phyloP scores from a whole-genome alignment of 1,140 invertebrate genomes.

The Steinernema feltiae region DNA sequence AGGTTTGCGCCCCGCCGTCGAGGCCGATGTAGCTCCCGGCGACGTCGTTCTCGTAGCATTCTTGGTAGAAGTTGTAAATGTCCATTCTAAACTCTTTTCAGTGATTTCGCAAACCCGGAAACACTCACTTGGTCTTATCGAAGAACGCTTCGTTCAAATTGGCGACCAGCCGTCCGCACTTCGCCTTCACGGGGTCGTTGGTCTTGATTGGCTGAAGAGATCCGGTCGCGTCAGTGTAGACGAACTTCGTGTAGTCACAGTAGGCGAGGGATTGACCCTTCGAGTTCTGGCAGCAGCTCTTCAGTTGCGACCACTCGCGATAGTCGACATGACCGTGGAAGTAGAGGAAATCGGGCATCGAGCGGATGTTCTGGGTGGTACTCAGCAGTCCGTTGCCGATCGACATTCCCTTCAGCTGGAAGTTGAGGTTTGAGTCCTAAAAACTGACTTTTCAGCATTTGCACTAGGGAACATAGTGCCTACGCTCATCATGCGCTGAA shows the following conservation, averaged over 20 bases:
- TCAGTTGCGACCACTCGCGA: conserved; percentile 50
- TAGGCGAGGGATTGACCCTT: conserved; percentile 8
- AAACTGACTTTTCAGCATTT: conserved; percentile 43
- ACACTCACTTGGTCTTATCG: background rate
- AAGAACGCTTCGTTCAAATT: conserved; percentile 31
- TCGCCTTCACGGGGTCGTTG: background rate
- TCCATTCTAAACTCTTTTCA: conserved; percentile 26
- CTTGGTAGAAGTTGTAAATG: conserved; percentile 35
- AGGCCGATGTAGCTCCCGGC: background rate
- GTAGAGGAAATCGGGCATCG: conserved; percentile 62
- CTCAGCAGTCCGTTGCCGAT: conserved; percentile 63
- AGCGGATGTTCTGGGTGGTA: conserved; percentile 59
- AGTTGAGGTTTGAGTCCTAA: conserved; percentile 60
- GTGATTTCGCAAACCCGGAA: no score
- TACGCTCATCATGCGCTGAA: conserved; percentile 56
- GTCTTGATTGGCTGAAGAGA: conserved; percentile 18
- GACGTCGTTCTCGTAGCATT: conserved; percentile 27
- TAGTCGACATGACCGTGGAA: conserved; percentile 55
- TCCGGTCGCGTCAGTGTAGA: conserved; percentile 26
- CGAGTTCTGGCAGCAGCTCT: conserved; percentile 24
- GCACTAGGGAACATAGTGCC: background rate
- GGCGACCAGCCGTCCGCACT: conserved; percentile 22
- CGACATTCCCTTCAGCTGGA: conserved; percentile 60
- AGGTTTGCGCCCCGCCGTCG: background rate
- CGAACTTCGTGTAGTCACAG: conserved; percentile 39